Evolutionary conservation across 2,888 invertebrate species (phyloP), one percentile per base, ranked within the genome.

Genomic region (Drosophila tripunctata): DNA sequence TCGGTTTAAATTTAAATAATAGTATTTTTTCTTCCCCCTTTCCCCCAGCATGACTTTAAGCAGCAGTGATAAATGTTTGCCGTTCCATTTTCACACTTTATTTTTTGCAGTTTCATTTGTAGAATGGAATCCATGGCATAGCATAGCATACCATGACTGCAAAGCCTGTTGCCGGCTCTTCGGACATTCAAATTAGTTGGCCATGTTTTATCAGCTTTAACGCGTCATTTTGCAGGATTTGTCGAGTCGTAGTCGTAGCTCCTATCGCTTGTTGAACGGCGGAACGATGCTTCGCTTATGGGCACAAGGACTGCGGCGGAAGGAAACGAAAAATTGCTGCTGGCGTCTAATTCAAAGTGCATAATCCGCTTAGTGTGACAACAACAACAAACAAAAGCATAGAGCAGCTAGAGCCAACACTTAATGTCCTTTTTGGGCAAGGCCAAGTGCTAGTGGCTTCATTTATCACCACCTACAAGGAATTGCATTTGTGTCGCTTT

Each of bases 341-440:
- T 54, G 56, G 67, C 67, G 44, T 41, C 61, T 69, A 69, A 69
- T 69, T 69, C 54, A 57, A 62, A 67, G 75, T 78, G 75, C 78
- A 74, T 78, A 76, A 76, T 76, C 75, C 75, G 75, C 75, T 76
- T 76, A 76, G 45, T 44, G 43, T 24, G 33, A 21, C 40, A 40
- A 30, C 54, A 40, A 30, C 54, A 64, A 41, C 52, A 72, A 52
- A 67, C 41, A 47, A 55, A 45, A 22, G 54, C 61, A 51, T 8
- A 10, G 22, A 22, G 5, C 1, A 10, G 27, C 8, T 10, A 10
- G 27, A 27, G 27, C 57, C 19, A 31, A 44, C 63, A 43, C 50
- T 57, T 72, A 55, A 67, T 58, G 67, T 72, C 61, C 66, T 56
- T 64, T n/a, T 10, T 38, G 63, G 33, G 21, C 47, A 38, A 36